Percentiles rank a stretch among this genome's conserved stretches.
These are phyloP conservation scores for Ptiloglossa arizonensis DNA, from an alignment of 1,140 invertebrate genomes.

Conservation along the genomic window DNA sequence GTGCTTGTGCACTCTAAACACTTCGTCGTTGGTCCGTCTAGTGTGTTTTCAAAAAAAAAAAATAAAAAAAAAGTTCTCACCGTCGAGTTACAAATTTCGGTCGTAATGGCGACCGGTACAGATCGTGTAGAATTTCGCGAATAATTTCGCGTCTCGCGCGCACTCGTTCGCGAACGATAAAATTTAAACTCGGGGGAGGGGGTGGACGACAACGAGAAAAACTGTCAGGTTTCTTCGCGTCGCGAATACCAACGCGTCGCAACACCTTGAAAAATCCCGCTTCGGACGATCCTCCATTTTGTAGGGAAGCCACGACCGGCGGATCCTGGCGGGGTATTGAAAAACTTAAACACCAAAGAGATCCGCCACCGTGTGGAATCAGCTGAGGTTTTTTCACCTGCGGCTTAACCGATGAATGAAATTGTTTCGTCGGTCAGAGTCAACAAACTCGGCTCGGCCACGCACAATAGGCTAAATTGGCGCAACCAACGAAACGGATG, in stretches of 20 bases:
- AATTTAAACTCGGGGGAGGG: too few species aligned
- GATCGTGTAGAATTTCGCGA: background rate
- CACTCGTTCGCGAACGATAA: too few species aligned
- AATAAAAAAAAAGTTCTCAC: too few species aligned
- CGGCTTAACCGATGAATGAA: conserved; percentile 57
- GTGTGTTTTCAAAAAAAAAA: too few species aligned
- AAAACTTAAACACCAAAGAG: conserved; percentile 17
- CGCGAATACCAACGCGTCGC: too few species aligned
- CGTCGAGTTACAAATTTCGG: too few species aligned
- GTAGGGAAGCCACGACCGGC: background rate
- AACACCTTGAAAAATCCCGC: background rate
- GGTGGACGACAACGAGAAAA: background rate
- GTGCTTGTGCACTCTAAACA: too few species aligned
- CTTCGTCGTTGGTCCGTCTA: too few species aligned
- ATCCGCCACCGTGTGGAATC: conserved; percentile 17
- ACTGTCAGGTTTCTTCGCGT: background rate
- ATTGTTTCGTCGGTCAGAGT: conserved; percentile 57
- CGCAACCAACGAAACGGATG: conserved; percentile 42
- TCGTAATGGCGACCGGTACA: too few species aligned
- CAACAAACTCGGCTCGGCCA: conserved; percentile 42
- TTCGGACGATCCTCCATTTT: background rate
- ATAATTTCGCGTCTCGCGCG: background rate
- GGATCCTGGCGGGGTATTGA: background rate
- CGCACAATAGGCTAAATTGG: conserved; percentile 48
- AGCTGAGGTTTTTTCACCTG: conserved; percentile 47